Evolutionary conservation across 2,113 vertebrate species (phyloP), one percentile per base, ranked within the genome.

Genomic region (Atractosteus spatula): DNA sequence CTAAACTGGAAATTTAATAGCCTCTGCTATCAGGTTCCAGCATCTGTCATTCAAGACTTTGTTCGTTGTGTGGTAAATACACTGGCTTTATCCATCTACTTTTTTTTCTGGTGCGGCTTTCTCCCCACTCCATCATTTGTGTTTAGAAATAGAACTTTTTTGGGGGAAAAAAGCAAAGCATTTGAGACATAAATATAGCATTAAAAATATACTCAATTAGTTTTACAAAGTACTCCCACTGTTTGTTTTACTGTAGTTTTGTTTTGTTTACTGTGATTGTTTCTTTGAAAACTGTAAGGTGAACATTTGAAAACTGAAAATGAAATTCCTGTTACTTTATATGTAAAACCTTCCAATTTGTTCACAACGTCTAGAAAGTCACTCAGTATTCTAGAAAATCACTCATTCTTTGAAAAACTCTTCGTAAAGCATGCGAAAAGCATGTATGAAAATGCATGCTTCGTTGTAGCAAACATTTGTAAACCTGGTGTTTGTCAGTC

Each of bases 1-100:
- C 72, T 79, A 67, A 61, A 77, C 55, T 75, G 70, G 69, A 72
- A 80, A 68, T 29, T 41, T 57, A 72, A 69, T 76, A 7, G 57
- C 74, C 80, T 65, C 56, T 74, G 74, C 74, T 77, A 79, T 82
- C 82, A 55, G 79, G 80, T 71, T 77, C 62, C 55, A n/a, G 16
- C 71, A 71, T 71, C 74, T 72, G 55, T 62, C 10, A 29, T 73
- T 74, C 63, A 67, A 75, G 76, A 74, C 63, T 64, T 74, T 77
- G 71, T 51, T 5, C 10, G 43, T n/a, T 16, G 16, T 8, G 72
- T 70, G 59, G 56, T 55, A 71, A 77, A 79, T 62, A 77, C 73
- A 47, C 57, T 29, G 29, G 29, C 29, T 29, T 29, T 29, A 29
- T 29, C 29, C 55, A 54, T 65, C 12, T 1, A n/a, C 8, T 43